phyloP scores from a whole-genome alignment of 1,140 invertebrate species.

The Vanessa tameamea region DNA sequence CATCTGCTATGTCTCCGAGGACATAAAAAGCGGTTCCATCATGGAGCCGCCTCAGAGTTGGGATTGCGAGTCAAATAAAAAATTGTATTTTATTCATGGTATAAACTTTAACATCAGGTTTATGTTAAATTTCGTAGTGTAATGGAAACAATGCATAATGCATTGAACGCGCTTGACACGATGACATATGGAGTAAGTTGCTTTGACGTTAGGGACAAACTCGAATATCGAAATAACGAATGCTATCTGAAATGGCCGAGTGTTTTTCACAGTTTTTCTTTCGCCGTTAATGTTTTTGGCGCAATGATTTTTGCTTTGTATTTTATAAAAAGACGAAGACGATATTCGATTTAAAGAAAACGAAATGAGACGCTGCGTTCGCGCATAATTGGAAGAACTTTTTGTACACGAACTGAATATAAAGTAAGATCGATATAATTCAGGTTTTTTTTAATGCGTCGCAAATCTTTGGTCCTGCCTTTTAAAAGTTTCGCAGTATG shows the following conservation, averaged over 20 bases:
- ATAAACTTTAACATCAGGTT: conserved; percentile 75
- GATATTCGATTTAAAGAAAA: conserved; percentile 64
- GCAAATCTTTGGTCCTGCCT: conserved; percentile 30
- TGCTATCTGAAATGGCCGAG: conserved; percentile 44
- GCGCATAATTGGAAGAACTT: conserved; percentile 72
- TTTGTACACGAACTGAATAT: conserved; percentile 68
- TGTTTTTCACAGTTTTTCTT: conserved; percentile 66
- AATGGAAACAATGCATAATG: conserved; percentile 79
- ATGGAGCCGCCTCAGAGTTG: conserved; percentile 40
- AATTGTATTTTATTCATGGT: conserved; percentile 74
- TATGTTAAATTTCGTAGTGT: conserved; percentile 78
- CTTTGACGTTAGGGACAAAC: conserved; percentile 65
- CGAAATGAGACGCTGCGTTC: conserved; percentile 56
- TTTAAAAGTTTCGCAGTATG: conserved; percentile 34
- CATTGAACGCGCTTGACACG: conserved; percentile 66
- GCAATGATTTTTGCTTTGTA: conserved; percentile 53
- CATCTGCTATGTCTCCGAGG: conserved; percentile 32
- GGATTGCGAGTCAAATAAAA: conserved; percentile 56
- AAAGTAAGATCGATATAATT: conserved; percentile 63
- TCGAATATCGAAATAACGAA: conserved; percentile 64
- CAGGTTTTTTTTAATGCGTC: conserved; percentile 60
- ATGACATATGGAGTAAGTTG: conserved; percentile 71
- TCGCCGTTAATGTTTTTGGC: conserved; percentile 52
- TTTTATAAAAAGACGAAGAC: conserved; percentile 56
- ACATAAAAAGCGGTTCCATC: conserved; percentile 56